These are phyloP conservation scores for Apostichopus parvimensis DNA, from an alignment of 35 echinoderm and acorn worm genomes.

Conservation along the genomic window DNA sequence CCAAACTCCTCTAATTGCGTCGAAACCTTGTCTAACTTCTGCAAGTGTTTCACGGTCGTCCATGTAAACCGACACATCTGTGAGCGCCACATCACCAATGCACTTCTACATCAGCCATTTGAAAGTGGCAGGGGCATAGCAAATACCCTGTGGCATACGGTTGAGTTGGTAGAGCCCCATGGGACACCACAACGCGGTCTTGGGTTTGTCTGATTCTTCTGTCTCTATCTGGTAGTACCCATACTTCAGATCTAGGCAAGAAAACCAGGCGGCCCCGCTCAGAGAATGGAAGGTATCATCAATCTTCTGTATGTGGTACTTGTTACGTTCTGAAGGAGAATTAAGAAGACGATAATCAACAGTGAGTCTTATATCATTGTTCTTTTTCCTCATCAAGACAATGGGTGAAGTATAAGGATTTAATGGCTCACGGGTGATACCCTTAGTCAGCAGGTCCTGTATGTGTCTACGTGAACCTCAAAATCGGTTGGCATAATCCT, in stretches of 20 bases:
- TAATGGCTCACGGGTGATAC: constrained; percentile 61
- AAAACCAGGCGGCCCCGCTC: constrained; percentile 58
- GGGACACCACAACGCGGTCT: constrained; percentile 76
- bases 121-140: constrained; percentile 69
- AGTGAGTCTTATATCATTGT: constrained; percentile 53
- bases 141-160: constrained; percentile 69
- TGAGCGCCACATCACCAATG: constrained; percentile 54
- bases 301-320: constrained; percentile 67
- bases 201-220: constrained; percentile 50
- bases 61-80: constrained; percentile 64
- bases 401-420: constrained; percentile 50
- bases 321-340: constrained; percentile 58
- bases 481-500: too few relatives aligned
- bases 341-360: constrained; percentile 65
- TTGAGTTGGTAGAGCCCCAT: constrained; percentile 61
- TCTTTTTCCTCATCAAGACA: constrained; percentile 41
- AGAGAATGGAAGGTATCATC: constrained; percentile 71
- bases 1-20: constrained; percentile 47
- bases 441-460: neutral
- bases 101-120: constrained; percentile 72
- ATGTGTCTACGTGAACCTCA: too few relatives aligned
- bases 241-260: constrained; percentile 67
- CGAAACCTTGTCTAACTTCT: constrained; percentile 45
- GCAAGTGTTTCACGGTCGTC: constrained; percentile 71
- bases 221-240: constrained; percentile 84